A percentile compares a stretch with the other conserved stretches of the same genome.
Evolutionary conservation across 2,113 vertebrate species (phyloP).

Genomic region (Garra rufa): DNA sequence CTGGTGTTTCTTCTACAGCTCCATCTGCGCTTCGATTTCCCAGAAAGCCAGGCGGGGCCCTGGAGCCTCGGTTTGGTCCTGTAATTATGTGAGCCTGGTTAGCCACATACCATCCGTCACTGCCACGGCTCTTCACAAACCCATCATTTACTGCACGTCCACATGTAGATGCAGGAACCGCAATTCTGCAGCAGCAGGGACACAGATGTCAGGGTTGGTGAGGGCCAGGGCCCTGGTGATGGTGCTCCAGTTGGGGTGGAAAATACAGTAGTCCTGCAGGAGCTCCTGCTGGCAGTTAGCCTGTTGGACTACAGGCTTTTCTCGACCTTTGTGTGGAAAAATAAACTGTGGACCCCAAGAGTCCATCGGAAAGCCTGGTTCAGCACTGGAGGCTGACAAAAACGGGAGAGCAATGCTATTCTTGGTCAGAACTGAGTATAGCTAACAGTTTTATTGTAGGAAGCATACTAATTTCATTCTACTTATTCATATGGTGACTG

Average conservation of each 20-base stretch:
- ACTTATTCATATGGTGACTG: conserved; percentile 20
- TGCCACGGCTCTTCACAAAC: conserved; percentile 53
- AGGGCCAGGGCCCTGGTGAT: conserved; percentile 57
- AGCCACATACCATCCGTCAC: conserved; percentile 60
- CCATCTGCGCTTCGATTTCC: conserved; percentile 60
- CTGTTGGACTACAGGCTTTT: conserved; percentile 52
- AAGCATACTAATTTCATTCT: not conserved
- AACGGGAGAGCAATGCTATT: conserved; percentile 38
- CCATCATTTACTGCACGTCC: conserved; percentile 60
- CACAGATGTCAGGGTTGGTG: conserved; percentile 62
- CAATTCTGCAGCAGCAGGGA: conserved; percentile 50
- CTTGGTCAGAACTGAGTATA: conserved; percentile 33
- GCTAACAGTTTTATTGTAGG: not conserved
- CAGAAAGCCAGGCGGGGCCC: conserved; percentile 56
- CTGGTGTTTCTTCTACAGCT: conserved; percentile 45
- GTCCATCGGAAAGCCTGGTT: conserved; percentile 48
- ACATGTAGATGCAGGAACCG: conserved; percentile 47
- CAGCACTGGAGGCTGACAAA: conserved; percentile 45
- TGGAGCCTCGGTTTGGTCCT: conserved; percentile 50
- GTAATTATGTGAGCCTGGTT: conserved; percentile 58
- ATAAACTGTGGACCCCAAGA: conserved; percentile 42
- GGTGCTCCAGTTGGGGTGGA: conserved; percentile 48
- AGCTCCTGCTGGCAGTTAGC: conserved; percentile 53
- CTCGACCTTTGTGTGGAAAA: conserved; percentile 49
- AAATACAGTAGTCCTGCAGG: conserved; percentile 48